Conservation (phyloP, 2,888 invertebrate species). For the Melipona bicolor region DNA sequence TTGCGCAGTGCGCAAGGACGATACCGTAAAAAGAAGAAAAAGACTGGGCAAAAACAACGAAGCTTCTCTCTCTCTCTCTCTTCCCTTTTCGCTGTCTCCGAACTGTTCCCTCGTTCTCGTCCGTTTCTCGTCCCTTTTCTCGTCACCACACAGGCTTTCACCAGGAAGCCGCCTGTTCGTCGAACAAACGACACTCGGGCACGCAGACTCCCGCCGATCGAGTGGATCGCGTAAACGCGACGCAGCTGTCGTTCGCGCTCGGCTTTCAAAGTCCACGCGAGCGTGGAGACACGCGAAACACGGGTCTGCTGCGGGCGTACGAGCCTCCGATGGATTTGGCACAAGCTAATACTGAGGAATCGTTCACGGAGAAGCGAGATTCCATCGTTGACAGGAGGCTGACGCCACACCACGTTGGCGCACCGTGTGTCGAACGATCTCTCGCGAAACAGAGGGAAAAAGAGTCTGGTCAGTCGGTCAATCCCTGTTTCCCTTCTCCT, state of each 20-base stretch:
- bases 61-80: background rate
- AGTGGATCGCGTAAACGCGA: background rate
- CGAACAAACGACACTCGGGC: background rate
- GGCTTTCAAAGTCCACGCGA: slow-evolving; percentile 11
- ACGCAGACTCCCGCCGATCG: background rate
- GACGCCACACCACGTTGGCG: background rate
- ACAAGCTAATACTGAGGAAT: slow-evolving; percentile 66
- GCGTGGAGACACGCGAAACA: slow-evolving; percentile 2
- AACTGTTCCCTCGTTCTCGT: background rate
- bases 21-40: slow-evolving; percentile 31
- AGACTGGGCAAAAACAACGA: slow-evolving; percentile 18
- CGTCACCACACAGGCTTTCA: background rate
- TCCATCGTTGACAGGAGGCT: slow-evolving; percentile 37
- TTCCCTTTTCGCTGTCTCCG: background rate
- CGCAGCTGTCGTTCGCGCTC: background rate
- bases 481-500: slow-evolving; percentile 6
- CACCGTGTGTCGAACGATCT: background rate
- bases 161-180: background rate
- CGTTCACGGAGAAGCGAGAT: slow-evolving; percentile 35
- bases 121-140: background rate
- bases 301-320: slow-evolving; percentile 10
- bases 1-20: slow-evolving; percentile 65
- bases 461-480: too few relatives aligned
- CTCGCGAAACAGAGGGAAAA: too few relatives aligned
- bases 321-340: slow-evolving; percentile 61